Evolutionary conservation across 2,113 vertebrate species (phyloP).

Genomic region (Ochotona princeps): DNA sequence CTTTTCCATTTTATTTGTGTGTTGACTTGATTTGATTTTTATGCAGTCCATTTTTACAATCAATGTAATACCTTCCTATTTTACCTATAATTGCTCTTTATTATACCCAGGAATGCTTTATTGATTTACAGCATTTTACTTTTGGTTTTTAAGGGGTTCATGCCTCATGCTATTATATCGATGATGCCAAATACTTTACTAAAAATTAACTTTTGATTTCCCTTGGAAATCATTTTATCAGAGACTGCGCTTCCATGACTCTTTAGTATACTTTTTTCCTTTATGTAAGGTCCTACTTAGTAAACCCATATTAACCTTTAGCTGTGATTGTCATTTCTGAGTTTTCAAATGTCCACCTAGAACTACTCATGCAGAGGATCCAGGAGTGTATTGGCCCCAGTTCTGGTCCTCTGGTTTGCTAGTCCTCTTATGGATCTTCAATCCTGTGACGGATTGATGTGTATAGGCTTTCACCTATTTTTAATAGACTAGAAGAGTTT

Average conservation of each 20-base stretch:
- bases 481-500: neutral
- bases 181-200: slow-evolving; percentile 31
- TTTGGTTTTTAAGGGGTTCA: neutral
- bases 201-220: slow-evolving; percentile 10
- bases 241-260: neutral
- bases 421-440: neutral
- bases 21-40: slow-evolving; percentile 45
- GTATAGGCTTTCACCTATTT: neutral
- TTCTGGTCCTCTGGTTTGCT: neutral
- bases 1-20: slow-evolving; percentile 51
- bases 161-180: neutral
- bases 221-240: slow-evolving; percentile 3
- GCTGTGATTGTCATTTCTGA: slow-evolving; percentile 4
- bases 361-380: neutral
- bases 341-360: neutral
- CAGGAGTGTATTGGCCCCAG: neutral
- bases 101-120: neutral
- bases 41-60: neutral
- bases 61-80: neutral
- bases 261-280: neutral
- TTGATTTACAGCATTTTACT: slow-evolving; percentile 40
- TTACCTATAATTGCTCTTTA: neutral
- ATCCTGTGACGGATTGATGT: neutral
- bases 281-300: neutral
- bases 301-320: neutral